Evolutionary conservation across 2,797 vertebrate genomes (phyloP), one percentile per base, ranked within the genome.

Genomic region (Eutrigla gurnardus): DNA sequence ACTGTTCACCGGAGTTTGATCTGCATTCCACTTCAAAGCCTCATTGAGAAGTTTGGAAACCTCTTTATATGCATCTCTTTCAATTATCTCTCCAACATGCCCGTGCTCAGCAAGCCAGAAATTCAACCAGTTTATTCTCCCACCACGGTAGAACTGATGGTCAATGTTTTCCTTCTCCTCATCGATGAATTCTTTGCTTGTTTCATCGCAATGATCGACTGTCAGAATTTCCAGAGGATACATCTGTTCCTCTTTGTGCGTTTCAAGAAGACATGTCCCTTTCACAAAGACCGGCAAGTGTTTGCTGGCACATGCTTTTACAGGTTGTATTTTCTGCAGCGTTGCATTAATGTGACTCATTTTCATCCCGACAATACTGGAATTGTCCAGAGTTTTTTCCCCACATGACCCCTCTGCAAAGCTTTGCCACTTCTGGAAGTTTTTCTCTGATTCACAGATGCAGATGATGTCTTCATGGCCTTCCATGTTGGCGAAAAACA

Each of bases 291-390:
- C 91, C 0, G 95, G 92, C 65, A 96, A 82, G 3, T 90, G 86
- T 71, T 94, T 95, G 13, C 12, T 76, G 35, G 54, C 14, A 57
- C 52, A 50, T 58, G 78, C 76, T 35, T 85, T 92, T 0, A 84
- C 33, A 3, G 91, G 92, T 70, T 96, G 89, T 78, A 95, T 82
- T 0, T 37, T 58, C 14, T 93, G 94, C 25, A 96, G 67, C 0
- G 96, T 96, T 81, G 94, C 91, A 77, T 96, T 91, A 1, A 96
- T 4, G 0, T 96, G 96, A 9, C 95, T 96, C 72, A 96, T 92
- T 83, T 94, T 95, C 95, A 96, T 95, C 0, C 96, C 96, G 67
- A 95, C 94, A 45, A 97, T 4, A 1, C 96, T 96, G 57, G 33
- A 79, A 0, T 83, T 81, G 37, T 94, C 73, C 0, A 96, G 75